Evolutionary conservation across 2,888 invertebrate species (phyloP).

Genomic region (Idaea dimidiata): DNA sequence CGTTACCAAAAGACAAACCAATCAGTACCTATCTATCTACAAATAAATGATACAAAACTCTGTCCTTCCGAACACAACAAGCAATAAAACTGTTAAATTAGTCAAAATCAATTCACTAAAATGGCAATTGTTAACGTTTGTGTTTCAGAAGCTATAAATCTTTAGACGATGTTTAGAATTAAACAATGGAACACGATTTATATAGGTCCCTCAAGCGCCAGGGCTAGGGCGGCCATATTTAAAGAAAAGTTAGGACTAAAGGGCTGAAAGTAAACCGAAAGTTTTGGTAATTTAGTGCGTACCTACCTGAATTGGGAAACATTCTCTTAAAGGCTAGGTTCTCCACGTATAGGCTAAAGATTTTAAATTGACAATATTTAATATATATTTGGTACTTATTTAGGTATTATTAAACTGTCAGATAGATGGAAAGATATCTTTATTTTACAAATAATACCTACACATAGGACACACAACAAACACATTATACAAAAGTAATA

Average conservation of each 20-base stretch:
- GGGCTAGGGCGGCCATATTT: not conserved
- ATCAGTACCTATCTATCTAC: conserved; percentile 6
- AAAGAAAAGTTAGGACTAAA: not conserved
- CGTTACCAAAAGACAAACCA: not conserved
- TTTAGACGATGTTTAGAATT: conserved; percentile 49
- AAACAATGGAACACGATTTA: conserved; percentile 42
- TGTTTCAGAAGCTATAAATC: conserved; percentile 49
- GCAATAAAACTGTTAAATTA: conserved; percentile 58
- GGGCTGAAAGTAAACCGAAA: not conserved
- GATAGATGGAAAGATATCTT: no score
- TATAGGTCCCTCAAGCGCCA: conserved; percentile 13
- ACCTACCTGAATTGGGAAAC: not conserved
- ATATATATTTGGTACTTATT: no score
- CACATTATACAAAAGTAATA: no score
- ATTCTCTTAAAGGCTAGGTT: not conserved
- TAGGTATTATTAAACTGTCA: no score
- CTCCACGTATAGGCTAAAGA: not conserved
- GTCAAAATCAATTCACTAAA: conserved; percentile 56
- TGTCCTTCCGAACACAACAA: conserved; percentile 31
- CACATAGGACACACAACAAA: no score
- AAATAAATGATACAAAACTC: conserved; percentile 32
- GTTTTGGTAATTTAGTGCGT: not conserved
- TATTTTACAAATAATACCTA: no score
- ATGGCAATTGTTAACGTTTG: conserved; percentile 52
- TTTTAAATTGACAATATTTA: no score